Evolutionary conservation across 2,797 vertebrate genomes (phyloP).

Genomic region (Nyctalus aviator): DNA sequence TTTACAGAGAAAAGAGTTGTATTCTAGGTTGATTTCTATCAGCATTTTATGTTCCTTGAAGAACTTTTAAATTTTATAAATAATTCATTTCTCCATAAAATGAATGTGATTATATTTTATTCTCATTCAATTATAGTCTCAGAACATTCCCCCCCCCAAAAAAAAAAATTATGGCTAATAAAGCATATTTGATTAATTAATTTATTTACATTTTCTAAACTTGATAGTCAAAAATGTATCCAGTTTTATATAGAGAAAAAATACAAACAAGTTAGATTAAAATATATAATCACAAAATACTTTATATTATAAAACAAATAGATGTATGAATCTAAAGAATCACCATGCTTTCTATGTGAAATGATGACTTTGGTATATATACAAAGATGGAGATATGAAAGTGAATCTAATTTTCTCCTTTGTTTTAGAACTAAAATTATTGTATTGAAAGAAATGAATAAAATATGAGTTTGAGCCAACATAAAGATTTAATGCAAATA

Average conservation of each 20-base stretch:
- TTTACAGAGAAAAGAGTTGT: background rate
- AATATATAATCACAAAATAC: background rate
- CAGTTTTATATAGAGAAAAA: background rate
- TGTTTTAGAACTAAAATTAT: background rate
- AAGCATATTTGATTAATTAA: background rate
- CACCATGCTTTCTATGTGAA: background rate
- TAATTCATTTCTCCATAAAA: conserved; percentile 30
- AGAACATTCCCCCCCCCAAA: background rate
- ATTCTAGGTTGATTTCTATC: background rate
- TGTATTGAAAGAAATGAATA: background rate
- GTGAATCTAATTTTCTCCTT: background rate
- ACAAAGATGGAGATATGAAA: background rate
- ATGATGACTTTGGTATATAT: background rate
- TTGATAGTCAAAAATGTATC: background rate
- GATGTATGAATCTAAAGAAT: background rate
- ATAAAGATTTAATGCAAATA: background rate
- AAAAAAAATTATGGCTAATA: background rate
- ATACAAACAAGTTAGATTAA: background rate
- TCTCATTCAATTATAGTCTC: conserved; percentile 26
- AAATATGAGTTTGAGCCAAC: conserved; percentile 9
- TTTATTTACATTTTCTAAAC: conserved; percentile 41
- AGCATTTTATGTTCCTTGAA: background rate
- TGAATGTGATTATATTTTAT: background rate
- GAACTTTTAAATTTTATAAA: conserved; percentile 34
- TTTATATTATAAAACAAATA: background rate